Evolutionary conservation across 2,113 vertebrate genomes (phyloP).

Genomic region (Rafetus swinhoei): DNA sequence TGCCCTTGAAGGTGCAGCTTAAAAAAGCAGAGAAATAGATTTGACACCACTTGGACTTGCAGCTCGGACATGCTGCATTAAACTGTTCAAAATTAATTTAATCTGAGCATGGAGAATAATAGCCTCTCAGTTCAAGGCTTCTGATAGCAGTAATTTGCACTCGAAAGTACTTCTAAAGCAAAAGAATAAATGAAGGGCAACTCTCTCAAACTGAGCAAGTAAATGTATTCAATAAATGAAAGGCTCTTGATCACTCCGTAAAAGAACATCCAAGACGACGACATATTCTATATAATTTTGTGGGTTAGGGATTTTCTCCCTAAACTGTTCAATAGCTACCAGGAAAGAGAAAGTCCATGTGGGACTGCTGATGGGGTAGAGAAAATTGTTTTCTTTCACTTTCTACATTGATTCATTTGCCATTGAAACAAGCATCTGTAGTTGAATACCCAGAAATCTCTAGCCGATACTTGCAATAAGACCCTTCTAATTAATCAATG

Average conservation of each 20-base stretch:
- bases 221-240: constrained; percentile 80
- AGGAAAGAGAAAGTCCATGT: constrained; percentile 42
- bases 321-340: neutral
- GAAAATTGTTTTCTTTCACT: constrained; percentile 43
- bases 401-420: constrained; percentile 38
- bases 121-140: constrained; percentile 87
- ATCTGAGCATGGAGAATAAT: constrained; percentile 88
- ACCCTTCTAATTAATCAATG: neutral
- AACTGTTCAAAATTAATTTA: constrained; percentile 91
- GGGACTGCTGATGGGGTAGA: constrained; percentile 23
- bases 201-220: constrained; percentile 82
- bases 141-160: constrained; percentile 87
- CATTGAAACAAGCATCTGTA: neutral
- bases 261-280: constrained; percentile 74
- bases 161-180: constrained; percentile 85
- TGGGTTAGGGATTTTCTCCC: constrained; percentile 55
- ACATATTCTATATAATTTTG: constrained; percentile 67
- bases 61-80: constrained; percentile 86
- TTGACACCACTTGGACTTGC: constrained; percentile 86
- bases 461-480: neutral
- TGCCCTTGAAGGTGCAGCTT: constrained; percentile 86
- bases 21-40: constrained; percentile 88
- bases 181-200: constrained; percentile 87
- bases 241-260: constrained; percentile 74
- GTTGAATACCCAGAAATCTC: neutral